phyloP scores from a whole-genome alignment of 2,888 invertebrate genomes.

The Phyllotreta striolata region DNA sequence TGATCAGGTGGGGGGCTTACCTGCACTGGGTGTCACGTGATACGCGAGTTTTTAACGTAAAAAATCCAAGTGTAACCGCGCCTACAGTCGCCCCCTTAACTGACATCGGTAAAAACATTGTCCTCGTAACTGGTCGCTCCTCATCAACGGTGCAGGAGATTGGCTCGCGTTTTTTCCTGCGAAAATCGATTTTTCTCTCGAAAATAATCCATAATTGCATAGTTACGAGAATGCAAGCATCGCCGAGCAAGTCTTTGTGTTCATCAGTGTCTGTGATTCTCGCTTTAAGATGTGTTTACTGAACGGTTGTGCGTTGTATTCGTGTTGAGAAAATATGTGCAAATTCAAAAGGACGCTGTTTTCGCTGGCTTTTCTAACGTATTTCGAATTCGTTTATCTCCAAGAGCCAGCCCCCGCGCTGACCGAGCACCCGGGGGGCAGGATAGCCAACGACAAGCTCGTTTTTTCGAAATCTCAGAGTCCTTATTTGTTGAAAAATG shows the following conservation, averaged over 20 bases:
- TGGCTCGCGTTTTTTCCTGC: slow-evolving; percentile 1
- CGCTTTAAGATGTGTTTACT: slow-evolving; percentile 36
- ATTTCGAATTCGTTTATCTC: slow-evolving; percentile 23
- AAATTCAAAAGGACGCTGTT: slow-evolving; percentile 35
- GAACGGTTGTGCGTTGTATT: slow-evolving; percentile 26
- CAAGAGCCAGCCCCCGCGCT: slow-evolving; percentile 29
- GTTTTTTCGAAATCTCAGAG: slow-evolving; percentile 67
- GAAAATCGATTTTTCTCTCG: slow-evolving; percentile 14
- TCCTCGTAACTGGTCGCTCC: slow-evolving; percentile 20
- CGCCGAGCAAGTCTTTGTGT: slow-evolving; percentile 39
- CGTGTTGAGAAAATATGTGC: slow-evolving; percentile 18
- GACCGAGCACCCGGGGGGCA: slow-evolving; percentile 72
- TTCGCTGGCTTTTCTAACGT: slow-evolving; percentile 20
- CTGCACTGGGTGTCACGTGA: slow-evolving; percentile 56
- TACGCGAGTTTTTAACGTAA: slow-evolving; percentile 55
- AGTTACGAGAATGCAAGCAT: slow-evolving; percentile 34
- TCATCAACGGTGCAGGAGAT: neutral
- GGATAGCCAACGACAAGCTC: slow-evolving; percentile 66
- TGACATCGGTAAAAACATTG: slow-evolving; percentile 46
- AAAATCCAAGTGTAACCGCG: slow-evolving; percentile 57
- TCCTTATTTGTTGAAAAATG: slow-evolving; percentile 81
- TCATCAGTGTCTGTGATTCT: slow-evolving; percentile 39
- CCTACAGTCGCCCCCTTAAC: slow-evolving; percentile 50
- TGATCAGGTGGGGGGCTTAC: slow-evolving; percentile 56
- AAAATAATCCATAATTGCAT: slow-evolving; percentile 11